Evolutionary conservation across 2,888 invertebrate species (phyloP).

Genomic region (Eutolmus rufibarbis): DNA sequence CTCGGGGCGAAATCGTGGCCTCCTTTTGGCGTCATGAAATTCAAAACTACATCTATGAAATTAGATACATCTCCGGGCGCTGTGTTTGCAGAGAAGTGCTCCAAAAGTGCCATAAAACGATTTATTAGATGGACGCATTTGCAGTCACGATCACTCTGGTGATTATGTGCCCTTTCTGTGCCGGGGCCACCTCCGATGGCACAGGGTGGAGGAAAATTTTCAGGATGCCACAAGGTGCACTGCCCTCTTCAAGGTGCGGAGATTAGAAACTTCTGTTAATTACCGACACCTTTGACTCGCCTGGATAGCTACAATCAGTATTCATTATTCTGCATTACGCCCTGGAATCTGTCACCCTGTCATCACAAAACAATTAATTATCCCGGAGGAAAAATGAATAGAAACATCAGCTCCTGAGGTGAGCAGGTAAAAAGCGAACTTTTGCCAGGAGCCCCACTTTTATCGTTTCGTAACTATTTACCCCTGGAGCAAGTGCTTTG

Average conservation of each 20-base stretch:
- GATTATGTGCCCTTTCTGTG: neutral
- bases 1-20: neutral
- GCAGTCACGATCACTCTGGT: neutral
- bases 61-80: neutral
- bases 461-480: neutral
- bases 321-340: slow-evolving; percentile 10
- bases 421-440: neutral
- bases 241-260: neutral
- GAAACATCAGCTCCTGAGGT: neutral
- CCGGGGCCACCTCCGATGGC: neutral
- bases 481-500: neutral
- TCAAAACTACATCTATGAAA: neutral
- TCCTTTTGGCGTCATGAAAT: neutral
- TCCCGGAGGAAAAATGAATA: slow-evolving; percentile 8
- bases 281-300: neutral
- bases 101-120: neutral
- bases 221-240: neutral
- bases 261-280: neutral
- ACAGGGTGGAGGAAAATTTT: neutral
- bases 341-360: slow-evolving; percentile 9
- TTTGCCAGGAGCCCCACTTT: neutral
- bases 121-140: neutral
- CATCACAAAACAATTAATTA: slow-evolving; percentile 27
- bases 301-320: neutral
- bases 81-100: neutral